phyloP scores from a whole-genome alignment of 2,888 invertebrate species.

The Caenorhabditis sulstoni region DNA sequence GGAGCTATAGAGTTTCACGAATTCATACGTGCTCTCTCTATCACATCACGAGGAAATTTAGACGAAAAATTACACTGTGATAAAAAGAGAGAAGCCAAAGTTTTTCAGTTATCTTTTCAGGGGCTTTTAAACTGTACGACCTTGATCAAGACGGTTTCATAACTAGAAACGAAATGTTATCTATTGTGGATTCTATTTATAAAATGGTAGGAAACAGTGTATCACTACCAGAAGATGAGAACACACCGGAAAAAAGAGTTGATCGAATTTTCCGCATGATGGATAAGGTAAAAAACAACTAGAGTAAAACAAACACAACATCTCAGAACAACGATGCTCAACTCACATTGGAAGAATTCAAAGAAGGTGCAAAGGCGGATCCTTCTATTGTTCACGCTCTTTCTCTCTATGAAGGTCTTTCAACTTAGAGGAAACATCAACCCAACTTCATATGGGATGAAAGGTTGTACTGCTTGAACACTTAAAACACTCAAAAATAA shows the following conservation, averaged over 20 bases:
- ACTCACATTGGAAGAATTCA: slow-evolving; percentile 94
- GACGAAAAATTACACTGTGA: slow-evolving; percentile 98
- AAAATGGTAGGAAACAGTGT: slow-evolving; percentile 90
- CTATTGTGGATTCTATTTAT: slow-evolving; percentile 97
- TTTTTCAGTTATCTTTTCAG: slow-evolving; percentile 83
- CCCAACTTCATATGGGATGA: no score
- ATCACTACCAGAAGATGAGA: slow-evolving; percentile 79
- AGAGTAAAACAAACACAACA: slow-evolving; percentile 1
- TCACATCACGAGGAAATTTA: slow-evolving; percentile 97
- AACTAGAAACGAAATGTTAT: slow-evolving; percentile 95
- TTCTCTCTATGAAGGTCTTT: slow-evolving; percentile 82
- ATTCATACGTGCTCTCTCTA: slow-evolving; percentile 97
- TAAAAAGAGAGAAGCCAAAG: slow-evolving; percentile 57
- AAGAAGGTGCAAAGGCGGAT: slow-evolving; percentile 97
- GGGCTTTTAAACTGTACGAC: slow-evolving; percentile 96
- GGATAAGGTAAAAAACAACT: slow-evolving; percentile 87
- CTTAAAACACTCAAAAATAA: no score
- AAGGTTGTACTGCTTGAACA: no score
- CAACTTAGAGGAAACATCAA: slow-evolving; percentile 38
- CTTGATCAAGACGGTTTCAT: slow-evolving; percentile 96
- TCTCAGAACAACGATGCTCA: slow-evolving; percentile 92
- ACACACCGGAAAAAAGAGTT: slow-evolving; percentile 88
- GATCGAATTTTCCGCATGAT: slow-evolving; percentile 99
- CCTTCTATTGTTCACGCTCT: slow-evolving; percentile 97
- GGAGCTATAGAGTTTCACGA: slow-evolving; percentile 99